These are phyloP conservation scores for Pelmatolapia mariae DNA, from an alignment of 2,113 vertebrate genomes.

Conservation along the genomic window DNA sequence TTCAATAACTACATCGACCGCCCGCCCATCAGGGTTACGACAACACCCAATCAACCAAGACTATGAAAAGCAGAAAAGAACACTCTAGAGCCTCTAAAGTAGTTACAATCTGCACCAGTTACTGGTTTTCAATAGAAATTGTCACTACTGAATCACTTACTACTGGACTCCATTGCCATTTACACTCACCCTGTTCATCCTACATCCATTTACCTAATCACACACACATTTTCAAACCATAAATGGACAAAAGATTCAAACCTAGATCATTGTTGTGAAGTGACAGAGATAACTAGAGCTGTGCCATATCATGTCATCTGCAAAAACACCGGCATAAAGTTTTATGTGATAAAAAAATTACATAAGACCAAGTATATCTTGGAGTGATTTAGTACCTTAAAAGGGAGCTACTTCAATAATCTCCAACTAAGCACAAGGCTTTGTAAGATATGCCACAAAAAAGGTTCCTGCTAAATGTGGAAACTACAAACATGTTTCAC, in stretches of 20 bases:
- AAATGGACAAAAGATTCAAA: neutral
- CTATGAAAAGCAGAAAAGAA: neutral
- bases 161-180: neutral
- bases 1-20: accelerated
- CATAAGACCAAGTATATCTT: neutral
- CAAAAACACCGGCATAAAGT: neutral
- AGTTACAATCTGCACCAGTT: neutral
- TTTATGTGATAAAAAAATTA: accelerated
- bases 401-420: neutral
- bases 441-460: neutral
- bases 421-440: neutral
- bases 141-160: neutral
- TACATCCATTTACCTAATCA: neutral
- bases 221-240: neutral
- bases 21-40: neutral
- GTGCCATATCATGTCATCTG: neutral
- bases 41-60: neutral
- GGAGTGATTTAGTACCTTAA: neutral
- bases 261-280: neutral
- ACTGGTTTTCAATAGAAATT: neutral
- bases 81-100: neutral
- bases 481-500: neutral
- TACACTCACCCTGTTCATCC: neutral
- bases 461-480: neutral
- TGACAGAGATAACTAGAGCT: neutral